Evolutionary conservation across 2,888 invertebrate species (phyloP), one percentile per base, ranked within the genome.

Genomic region (Lasius fuliginosus): DNA sequence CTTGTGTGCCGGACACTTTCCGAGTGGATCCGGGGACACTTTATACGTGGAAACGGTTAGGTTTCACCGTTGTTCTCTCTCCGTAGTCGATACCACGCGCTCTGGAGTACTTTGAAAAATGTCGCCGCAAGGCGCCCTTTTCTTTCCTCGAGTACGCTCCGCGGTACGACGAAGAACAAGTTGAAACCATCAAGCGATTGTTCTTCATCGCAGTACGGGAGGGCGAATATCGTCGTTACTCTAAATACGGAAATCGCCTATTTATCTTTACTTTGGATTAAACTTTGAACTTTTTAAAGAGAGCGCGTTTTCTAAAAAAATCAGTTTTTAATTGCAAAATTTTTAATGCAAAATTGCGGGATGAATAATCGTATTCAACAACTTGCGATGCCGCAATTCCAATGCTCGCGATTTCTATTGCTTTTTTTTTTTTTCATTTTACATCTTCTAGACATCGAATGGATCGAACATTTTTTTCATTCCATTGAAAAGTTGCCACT

Each of bases 61-160:
- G 76, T 85, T 84, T 85, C 83, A 18, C 82, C 74, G 87, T 87
- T 90, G 88, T 90, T 88, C 89, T 84, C 85, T 71, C 60, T 58
- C 60, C 42, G 27, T 79, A 83, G 74, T 71, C 86, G 86, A 86
- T 86, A 82, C 77, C 85, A 62, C 81, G 60, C 64, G 86, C 5
- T 1, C 18, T 83, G 76, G 74, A 86, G 83, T 82, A 67, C 65
- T 83, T 81, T 76, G 85, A 65, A 85, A 81, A 82, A 85, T 77
- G 85, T 60, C 81, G 71, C 81, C 64, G 60, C 76, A 62, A 77
- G 83, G 65, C 82, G 75, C 74, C 73, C 85, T 83, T 86, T 86
- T 88, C 85, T 88, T 85, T 79, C 49, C 85, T 85, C 79, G 74
- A 87, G 86, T 86, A 46, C 74, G 83, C 76, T 86, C 85, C 60